A percentile compares a stretch with the other conserved stretches of the same genome.
Evolutionary conservation across 1,140 invertebrate species (phyloP).

Genomic region (Sitobion miscanthi): DNA sequence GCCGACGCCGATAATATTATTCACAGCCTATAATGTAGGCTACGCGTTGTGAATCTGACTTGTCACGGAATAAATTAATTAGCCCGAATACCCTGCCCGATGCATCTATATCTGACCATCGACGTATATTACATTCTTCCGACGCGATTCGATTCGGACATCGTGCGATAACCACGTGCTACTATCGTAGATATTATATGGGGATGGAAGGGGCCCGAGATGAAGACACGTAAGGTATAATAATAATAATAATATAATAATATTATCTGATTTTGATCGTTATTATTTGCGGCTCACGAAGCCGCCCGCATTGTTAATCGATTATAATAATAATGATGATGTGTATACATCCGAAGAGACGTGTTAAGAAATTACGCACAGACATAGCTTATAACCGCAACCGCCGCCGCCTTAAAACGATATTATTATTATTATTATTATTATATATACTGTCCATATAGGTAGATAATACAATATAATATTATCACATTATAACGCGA

Average conservation of each 20-base stretch:
- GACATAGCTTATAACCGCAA: not conserved
- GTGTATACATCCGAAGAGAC: not conserved
- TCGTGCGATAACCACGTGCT: not conserved
- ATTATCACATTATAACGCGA: not conserved
- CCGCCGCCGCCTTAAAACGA: too few relatives aligned
- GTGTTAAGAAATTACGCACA: not conserved
- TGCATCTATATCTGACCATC: not conserved
- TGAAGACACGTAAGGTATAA: not conserved
- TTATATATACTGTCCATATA: not conserved
- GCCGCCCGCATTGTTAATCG: not conserved
- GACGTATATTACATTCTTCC: not conserved
- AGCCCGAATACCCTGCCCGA: not conserved
- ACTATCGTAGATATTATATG: not conserved
- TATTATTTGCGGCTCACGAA: too few relatives aligned
- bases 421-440: not conserved
- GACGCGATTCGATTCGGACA: constrained; percentile 42
- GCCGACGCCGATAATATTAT: not conserved
- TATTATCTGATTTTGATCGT: too few relatives aligned
- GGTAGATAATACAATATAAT: not conserved
- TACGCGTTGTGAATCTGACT: not conserved
- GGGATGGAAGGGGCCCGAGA: not conserved
- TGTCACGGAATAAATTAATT: constrained; percentile 55
- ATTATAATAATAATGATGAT: not conserved
- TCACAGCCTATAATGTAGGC: constrained; percentile 14
- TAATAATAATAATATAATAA: too few relatives aligned